Base-by-base conservation (phyloP, 2,888 invertebrate genomes). In the Imbricaverruca yamaguchii region DNA sequence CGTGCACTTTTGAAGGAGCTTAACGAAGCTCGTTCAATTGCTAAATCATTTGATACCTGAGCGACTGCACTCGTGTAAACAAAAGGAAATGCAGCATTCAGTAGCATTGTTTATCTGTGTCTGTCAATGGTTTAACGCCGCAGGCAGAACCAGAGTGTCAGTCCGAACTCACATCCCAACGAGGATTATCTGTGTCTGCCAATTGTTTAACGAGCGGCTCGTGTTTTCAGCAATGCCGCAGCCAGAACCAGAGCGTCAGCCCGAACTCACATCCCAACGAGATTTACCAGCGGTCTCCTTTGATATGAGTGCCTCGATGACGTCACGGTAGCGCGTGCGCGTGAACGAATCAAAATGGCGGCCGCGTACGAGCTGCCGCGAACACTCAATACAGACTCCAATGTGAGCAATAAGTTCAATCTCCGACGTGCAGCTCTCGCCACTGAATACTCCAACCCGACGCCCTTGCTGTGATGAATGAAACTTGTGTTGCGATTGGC, bases 211-310 rank as follows among this genome's bases (percentile, higher is more conserved):
- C 39, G 39, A 39, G 39, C 39, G 39, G 39, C 1, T 39, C 39
- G 39, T 39, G 39, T 39, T 39, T 39, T 56, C 90, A 93, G 93
- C 93, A 93, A 91, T 93, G 93, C 87, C 91, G 92, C 83, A 90
- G 92, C 86, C 92, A 91, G 85, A 93, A 93, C 87, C 92, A 92
- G 88, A 93, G 92, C 85, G 83, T 85, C 82, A 93, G 92, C 89
- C 93, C 93, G 87, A 93, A 93, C 88, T 90, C 91, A 85, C 93
- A 93, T 89, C 93, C 93, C 85, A 94, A 94, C 88, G 94, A 94
- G 88, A 93, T 94, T 83, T 91, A 90, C 86, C 89, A 74, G 74
- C 39, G 74, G 9, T 74, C 74, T 18, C 74, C 74, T 12, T 74
- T 74, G 74, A 74, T 74, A 80, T 79, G 81, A 78, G 79, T 39